Evolutionary conservation across 2,888 invertebrate species (phyloP).

Genomic region (Andrena hattorfiana): DNA sequence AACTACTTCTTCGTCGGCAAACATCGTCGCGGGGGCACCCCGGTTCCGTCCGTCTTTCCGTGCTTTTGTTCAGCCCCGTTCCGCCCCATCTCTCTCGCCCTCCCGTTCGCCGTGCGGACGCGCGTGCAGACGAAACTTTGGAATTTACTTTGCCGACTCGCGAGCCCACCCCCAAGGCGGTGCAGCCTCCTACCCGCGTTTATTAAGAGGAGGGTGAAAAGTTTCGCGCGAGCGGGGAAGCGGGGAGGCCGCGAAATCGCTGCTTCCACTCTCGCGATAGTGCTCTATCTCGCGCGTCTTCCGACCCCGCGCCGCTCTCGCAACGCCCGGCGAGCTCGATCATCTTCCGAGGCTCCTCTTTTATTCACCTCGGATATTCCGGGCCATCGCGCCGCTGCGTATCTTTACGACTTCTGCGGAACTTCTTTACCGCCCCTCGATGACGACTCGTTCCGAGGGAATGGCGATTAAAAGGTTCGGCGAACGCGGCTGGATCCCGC

Average conservation of each 20-base stretch:
- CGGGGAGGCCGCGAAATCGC: constrained; percentile 45
- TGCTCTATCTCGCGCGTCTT: background rate
- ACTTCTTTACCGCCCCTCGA: background rate
- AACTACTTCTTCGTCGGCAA: constrained; percentile 71
- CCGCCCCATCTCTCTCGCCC: background rate
- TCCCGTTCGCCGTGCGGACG: background rate
- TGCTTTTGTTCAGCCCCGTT: constrained; percentile 33
- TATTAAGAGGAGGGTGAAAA: constrained; percentile 62
- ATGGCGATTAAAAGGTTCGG: constrained; percentile 31
- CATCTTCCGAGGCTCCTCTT: background rate
- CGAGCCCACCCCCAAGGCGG: constrained; percentile 28
- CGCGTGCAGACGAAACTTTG: constrained; percentile 63
- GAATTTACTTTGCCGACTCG: constrained; percentile 69
- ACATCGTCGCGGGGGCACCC: constrained; percentile 55
- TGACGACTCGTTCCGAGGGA: background rate
- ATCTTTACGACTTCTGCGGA: background rate
- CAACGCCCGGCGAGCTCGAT: background rate
- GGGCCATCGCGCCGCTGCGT: background rate
- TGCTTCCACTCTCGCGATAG: constrained; percentile 38
- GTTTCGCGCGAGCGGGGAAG: constrained; percentile 37
- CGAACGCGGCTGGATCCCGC: background rate
- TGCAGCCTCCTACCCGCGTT: constrained; percentile 43
- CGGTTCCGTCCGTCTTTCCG: constrained; percentile 27
- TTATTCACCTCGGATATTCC: background rate
- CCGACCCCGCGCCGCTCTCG: background rate